Conservation (phyloP, 2,888 invertebrate genomes). For the Euproctis similis region DNA sequence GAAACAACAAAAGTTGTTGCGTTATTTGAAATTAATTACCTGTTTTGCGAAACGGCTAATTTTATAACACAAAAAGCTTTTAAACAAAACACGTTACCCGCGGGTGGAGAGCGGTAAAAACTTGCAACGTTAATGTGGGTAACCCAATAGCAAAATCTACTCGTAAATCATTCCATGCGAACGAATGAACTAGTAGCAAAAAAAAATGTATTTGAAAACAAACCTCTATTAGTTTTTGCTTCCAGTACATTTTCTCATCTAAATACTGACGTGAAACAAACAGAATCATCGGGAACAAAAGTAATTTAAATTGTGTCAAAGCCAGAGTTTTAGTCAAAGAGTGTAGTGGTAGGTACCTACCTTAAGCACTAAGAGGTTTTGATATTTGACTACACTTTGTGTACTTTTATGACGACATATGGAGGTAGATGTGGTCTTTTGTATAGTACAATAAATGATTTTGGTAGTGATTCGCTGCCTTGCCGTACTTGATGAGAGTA, state of each 20-base stretch:
- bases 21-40: slow-evolving; percentile 3
- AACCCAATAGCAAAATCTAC: slow-evolving; percentile 20
- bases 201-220: slow-evolving; percentile 16
- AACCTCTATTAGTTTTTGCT: slow-evolving; percentile 24
- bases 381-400: slow-evolving; percentile 26
- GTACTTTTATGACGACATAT: no score
- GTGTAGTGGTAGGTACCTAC: slow-evolving; percentile 35
- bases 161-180: slow-evolving; percentile 21
- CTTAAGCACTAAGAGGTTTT: slow-evolving; percentile 30
- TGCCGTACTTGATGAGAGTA: no score
- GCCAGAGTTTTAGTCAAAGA: slow-evolving; percentile 18
- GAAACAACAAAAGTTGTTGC: no score
- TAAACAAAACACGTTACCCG: slow-evolving; percentile 11
- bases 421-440: no score
- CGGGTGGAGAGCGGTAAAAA: slow-evolving; percentile 17
- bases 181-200: slow-evolving; percentile 18
- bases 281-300: slow-evolving; percentile 30
- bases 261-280: slow-evolving; percentile 23
- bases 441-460: no score
- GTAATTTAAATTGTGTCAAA: slow-evolving; percentile 38
- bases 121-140: slow-evolving; percentile 12
- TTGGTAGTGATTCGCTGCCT: no score
- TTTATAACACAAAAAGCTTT: slow-evolving; percentile 13
- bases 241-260: slow-evolving; percentile 22
- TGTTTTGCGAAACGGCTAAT: slow-evolving; percentile 6